These are phyloP conservation scores for Pandemis heparana DNA, from an alignment of 2,888 invertebrate species.

Conservation along the genomic window DNA sequence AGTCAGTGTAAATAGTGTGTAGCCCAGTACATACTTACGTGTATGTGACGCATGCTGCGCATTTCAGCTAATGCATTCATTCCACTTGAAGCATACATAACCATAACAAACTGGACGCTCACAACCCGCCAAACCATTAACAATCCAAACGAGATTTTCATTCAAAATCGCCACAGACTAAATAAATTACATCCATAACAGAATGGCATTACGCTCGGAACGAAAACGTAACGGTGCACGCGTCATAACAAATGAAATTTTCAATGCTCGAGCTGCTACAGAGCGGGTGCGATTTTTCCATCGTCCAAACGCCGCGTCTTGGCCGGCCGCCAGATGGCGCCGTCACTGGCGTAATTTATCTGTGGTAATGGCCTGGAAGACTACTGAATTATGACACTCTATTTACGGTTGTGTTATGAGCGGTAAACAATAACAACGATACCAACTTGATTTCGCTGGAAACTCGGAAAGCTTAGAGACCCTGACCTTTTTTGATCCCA, in stretches of 20 bases:
- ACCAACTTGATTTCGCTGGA: slow-evolving; percentile 14
- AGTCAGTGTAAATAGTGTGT: neutral
- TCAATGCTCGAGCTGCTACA: slow-evolving; percentile 44
- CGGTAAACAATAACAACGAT: slow-evolving; percentile 40
- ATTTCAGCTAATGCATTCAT: neutral
- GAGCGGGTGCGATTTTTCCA: slow-evolving; percentile 30
- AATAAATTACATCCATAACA: slow-evolving; percentile 39
- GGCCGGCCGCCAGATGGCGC: slow-evolving; percentile 53
- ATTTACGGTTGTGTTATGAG: slow-evolving; percentile 51
- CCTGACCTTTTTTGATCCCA: no score
- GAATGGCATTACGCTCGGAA: slow-evolving; percentile 30
- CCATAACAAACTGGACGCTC: slow-evolving; percentile 5
- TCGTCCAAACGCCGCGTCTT: slow-evolving; percentile 45
- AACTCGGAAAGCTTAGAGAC: neutral
- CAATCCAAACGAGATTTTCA: slow-evolving; percentile 19
- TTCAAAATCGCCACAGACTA: slow-evolving; percentile 32
- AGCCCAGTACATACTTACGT: no score
- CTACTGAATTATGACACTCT: slow-evolving; percentile 70
- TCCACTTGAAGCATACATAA: neutral
- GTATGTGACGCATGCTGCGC: neutral
- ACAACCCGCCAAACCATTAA: slow-evolving; percentile 10
- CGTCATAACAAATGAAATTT: slow-evolving; percentile 56
- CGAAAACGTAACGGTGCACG: slow-evolving; percentile 34
- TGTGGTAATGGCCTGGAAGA: slow-evolving; percentile 68
- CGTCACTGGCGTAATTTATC: slow-evolving; percentile 61